Base-by-base conservation (phyloP, 2,113 vertebrate genomes). In the Vireo altiloquus region DNA sequence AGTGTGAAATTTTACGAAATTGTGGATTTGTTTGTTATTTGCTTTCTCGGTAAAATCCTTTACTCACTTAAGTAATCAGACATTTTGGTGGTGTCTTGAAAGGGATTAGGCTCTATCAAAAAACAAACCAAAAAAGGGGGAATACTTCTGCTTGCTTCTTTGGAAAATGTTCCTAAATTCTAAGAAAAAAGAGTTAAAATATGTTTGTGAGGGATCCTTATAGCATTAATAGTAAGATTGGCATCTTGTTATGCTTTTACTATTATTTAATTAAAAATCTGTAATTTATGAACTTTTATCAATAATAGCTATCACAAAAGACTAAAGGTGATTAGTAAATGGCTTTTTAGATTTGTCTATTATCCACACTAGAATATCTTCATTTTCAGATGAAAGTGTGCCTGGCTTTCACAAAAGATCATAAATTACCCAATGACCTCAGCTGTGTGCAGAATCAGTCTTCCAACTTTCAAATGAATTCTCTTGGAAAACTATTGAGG, bases 391-490 rank as follows among this genome's bases (percentile, higher is more conserved):
- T 91, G 42, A 87, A 85, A 93, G 35, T 35, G 31, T 46, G 7
- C 49, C 40, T 91, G 21, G 11, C 86, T 95, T 93, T 72, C 47
- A 74, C 53, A 91, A 56, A 69, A 81, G 33, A 68, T 92, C 20
- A 39, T 66, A 89, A 95, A 92, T 89, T 95, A 89, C 84, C 74
- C 63, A 82, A 33, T 68, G 76, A 87, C 66, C 18, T 88, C 64
- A 83, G 13, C 33, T 70, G 13, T 89, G 17, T 92, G 46, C 56
- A 65, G 61, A 72, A 81, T 15, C 57, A 52, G 72, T 90, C 54
- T 87, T 89, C 42, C 27, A 86, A 63, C 50, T 63, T 87, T 19
- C 31, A 82, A 87, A 47, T 64, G 13, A 87, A 90, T 80, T 86
- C n/a, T 50, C n/a, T 93, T 77, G 66, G 39, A 66, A 84, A 89